Evolutionary conservation across 2,888 invertebrate species (phyloP), one percentile per base, ranked within the genome.

Genomic region (Synergus itoensis): DNA sequence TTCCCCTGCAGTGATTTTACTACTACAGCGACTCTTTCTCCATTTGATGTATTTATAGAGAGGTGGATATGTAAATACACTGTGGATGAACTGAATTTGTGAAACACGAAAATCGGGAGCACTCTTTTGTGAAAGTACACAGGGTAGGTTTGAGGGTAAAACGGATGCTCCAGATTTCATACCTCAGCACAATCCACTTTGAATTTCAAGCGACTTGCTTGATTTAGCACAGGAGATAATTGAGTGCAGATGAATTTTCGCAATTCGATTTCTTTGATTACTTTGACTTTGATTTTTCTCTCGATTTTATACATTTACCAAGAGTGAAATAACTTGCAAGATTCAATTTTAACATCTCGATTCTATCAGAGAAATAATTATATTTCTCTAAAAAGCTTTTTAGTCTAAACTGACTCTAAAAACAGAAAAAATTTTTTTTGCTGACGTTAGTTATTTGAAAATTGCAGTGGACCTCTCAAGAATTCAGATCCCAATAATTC

Each of bases 101-200:
- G 18, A 67, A 64, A 69, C 53, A 43, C 62, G 28, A 73, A 78
- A 67, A 78, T 73, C 78, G 73, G 73, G 78, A 73, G 73, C 62
- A 69, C 78, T 69, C 60, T 69, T 64, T 78, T 28, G 21, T 57
- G 53, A 21, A 40, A 14, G 41, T 53, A 57, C 12, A 45, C 12
- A 63, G 28, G 21, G 48, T 64, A 63, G 64, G 43, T 62, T 77
- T 41, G 76, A 69, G 65, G 69, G 77, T 77, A 73, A 77, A 77
- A 79, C 28, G 41, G 77, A 53, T 77, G 79, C 79, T 75, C 79
- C 9, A 81, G 77, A 77, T 81, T 78, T 77, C 28, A 77, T 81
- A 48, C 67, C 57, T 73, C 36, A 53, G 73, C 53, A 73, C 73
- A 73, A 53, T 73, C 73, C 73, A 73, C 73, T 73, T 73, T 53